Evolutionary conservation across 1,140 invertebrate species (phyloP), one percentile per base, ranked within the genome.

Genomic region (Homarus americanus): DNA sequence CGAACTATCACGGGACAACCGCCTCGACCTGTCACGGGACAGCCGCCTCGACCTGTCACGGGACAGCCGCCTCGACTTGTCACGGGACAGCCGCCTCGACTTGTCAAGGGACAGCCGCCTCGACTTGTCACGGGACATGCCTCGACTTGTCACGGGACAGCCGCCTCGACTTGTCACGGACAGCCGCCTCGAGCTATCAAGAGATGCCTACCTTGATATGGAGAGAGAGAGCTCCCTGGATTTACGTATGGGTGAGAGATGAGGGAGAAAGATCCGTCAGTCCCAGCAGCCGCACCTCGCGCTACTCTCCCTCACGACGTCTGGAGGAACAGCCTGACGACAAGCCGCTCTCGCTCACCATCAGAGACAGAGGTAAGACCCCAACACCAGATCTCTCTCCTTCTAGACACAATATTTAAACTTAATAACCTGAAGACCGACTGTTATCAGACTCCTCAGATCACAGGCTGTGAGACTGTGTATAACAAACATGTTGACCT

Each of bases 351-450:
- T 89, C 87, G 7, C 87, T 89, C 78, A 89, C 87, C 63, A 73
- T 82, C 87, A 82, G 87, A 28, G 87, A 89, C 87, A 73, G 87
- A 89, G 87, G 87, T 89, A 82, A 89, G 87, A 9, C 44, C 15
- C n/a, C n/a, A n/a, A n/a, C n/a, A n/a, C n/a, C n/a, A n/a, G n/a
- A n/a, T n/a, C n/a, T n/a, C n/a, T n/a, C n/a, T n/a, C n/a, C n/a
- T n/a, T n/a, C n/a, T n/a, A n/a, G n/a, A n/a, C n/a, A n/a, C n/a
- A n/a, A n/a, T n/a, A n/a, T n/a, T n/a, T n/a, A n/a, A n/a, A n/a
- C n/a, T n/a, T n/a, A n/a, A n/a, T n/a, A n/a, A n/a, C n/a, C n/a
- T n/a, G n/a, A n/a, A n/a, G n/a, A n/a, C n/a, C n/a, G n/a, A n/a
- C n/a, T n/a, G n/a, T n/a, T n/a, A n/a, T n/a, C n/a, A n/a, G n/a